These are phyloP conservation scores for Sitta europaea DNA, from an alignment of 2,113 vertebrate genomes.

Conservation along the genomic window DNA sequence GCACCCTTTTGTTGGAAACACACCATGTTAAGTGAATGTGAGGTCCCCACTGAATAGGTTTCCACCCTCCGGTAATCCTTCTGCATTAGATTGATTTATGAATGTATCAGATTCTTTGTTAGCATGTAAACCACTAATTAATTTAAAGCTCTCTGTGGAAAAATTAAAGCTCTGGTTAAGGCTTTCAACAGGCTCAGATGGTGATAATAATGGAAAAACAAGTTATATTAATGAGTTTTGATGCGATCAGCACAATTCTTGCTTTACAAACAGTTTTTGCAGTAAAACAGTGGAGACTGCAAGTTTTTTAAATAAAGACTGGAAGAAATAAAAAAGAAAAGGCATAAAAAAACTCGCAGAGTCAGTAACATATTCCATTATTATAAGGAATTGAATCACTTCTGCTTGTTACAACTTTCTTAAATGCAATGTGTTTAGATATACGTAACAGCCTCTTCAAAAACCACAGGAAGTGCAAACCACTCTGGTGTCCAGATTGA, in stretches of 20 bases:
- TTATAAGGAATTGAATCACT: conserved; percentile 37
- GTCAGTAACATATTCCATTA: neutral
- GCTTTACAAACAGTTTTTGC: conserved; percentile 56
- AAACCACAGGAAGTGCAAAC: neutral
- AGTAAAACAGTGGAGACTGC: conserved; percentile 19
- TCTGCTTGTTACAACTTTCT: conserved; percentile 43
- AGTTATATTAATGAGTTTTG: conserved; percentile 74
- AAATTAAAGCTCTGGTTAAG: conserved; percentile 78
- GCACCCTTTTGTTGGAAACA: conserved; percentile 76
- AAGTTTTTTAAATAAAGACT: conserved; percentile 19
- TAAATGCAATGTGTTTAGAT: neutral
- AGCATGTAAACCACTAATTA: conserved; percentile 83
- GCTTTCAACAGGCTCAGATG: conserved; percentile 80
- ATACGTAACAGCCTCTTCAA: neutral
- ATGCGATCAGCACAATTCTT: conserved; percentile 50
- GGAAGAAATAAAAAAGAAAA: neutral
- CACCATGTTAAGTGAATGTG: conserved; percentile 72
- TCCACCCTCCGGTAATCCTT: conserved; percentile 66
- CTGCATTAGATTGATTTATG: conserved; percentile 78
- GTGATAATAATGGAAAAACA: conserved; percentile 72
- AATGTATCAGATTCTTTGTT: conserved; percentile 78
- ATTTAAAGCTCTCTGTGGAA: conserved; percentile 86
- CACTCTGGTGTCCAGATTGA: neutral
- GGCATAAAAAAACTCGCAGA: neutral
- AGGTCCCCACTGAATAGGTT: conserved; percentile 73